Percentiles rank a stretch among this genome's conserved stretches.
phyloP scores from a whole-genome alignment of 1,140 invertebrate genomes.

The Rhopalosiphum padi region DNA sequence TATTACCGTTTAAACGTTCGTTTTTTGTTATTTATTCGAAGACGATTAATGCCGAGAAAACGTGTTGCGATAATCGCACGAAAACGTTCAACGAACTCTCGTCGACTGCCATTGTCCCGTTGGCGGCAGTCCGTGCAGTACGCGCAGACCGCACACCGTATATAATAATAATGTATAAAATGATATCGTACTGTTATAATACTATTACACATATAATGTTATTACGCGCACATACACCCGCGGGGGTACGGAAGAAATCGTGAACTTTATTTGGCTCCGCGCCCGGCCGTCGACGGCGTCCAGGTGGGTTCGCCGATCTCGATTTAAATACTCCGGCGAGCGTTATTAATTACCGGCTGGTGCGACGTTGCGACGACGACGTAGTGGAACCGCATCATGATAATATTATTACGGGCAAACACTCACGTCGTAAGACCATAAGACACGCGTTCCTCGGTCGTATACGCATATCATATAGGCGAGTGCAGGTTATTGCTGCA shows the following conservation, averaged over 20 bases:
- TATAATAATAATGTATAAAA: neutral
- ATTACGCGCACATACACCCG: neutral
- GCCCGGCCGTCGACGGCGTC: conserved; percentile 6
- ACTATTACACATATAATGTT: neutral
- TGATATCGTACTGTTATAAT: neutral
- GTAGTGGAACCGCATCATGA: too few relatives aligned
- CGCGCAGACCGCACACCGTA: neutral
- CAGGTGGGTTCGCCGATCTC: conserved; percentile 13
- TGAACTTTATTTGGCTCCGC: conserved; percentile 40
- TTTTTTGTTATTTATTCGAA: neutral
- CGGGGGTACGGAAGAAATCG: neutral
- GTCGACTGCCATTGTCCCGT: conserved; percentile 8
- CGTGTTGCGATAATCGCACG: conserved; percentile 19
- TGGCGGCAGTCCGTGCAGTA: neutral
- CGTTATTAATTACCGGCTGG: neutral
- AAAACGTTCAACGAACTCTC: conserved; percentile 45
- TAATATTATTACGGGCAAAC: too few relatives aligned
- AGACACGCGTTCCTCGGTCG: too few relatives aligned
- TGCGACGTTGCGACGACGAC: neutral
- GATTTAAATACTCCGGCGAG: neutral
- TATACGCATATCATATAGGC: too few relatives aligned
- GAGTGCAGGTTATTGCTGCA: too few relatives aligned
- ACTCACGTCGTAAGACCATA: too few relatives aligned
- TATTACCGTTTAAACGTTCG: neutral
- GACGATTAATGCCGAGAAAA: neutral